phyloP scores from a whole-genome alignment of 2,113 vertebrate genomes.

The Spizaetus ornatus region DNA sequence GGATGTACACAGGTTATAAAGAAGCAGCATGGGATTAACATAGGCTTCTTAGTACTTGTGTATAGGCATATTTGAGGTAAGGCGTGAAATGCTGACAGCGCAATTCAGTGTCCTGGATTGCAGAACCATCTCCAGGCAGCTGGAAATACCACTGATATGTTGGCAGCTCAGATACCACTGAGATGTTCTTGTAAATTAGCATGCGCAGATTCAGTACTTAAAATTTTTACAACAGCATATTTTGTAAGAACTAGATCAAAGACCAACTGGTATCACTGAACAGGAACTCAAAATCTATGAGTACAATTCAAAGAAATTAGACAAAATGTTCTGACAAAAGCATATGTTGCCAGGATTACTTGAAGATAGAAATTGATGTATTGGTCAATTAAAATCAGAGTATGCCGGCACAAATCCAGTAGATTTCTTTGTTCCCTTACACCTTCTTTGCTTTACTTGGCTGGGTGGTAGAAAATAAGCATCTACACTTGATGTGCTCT shows the following conservation, averaged over 20 bases:
- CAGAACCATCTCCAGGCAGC: neutral
- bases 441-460: neutral
- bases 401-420: neutral
- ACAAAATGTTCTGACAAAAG: neutral
- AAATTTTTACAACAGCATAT: neutral
- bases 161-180: neutral
- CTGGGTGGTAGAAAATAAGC: neutral
- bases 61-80: neutral
- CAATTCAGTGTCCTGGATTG: neutral
- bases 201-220: neutral
- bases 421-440: neutral
- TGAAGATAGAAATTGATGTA: neutral
- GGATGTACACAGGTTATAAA: neutral
- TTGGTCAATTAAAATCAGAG: neutral
- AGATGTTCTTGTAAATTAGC: neutral
- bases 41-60: neutral
- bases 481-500: neutral
- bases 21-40: neutral
- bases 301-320: neutral
- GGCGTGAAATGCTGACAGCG: neutral
- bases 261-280: neutral
- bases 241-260: neutral
- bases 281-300: neutral
- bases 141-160: neutral
- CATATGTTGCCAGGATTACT: neutral